Conservation (phyloP, 2,888 invertebrate species). For the Maniola hyperantus region DNA sequence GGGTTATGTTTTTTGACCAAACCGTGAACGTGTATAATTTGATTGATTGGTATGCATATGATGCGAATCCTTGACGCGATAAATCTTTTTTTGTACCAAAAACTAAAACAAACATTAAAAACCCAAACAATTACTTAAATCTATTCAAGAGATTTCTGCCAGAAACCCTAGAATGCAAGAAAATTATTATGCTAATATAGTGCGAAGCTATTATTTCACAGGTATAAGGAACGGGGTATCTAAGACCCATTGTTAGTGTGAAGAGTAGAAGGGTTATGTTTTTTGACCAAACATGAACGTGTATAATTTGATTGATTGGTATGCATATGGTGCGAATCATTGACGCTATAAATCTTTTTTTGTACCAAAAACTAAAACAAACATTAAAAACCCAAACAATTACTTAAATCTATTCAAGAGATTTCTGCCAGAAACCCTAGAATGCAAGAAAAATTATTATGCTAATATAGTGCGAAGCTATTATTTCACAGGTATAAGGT, state of each 20-base stretch:
- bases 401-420: too few species aligned
- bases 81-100: slow-evolving; percentile 21
- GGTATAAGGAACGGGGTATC: slow-evolving; percentile 57
- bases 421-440: too few species aligned
- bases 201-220: slow-evolving; percentile 73
- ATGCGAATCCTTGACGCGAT: slow-evolving; percentile 37
- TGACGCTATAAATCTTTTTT: slow-evolving; percentile 22
- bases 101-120: too few species aligned
- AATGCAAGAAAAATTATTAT: too few species aligned
- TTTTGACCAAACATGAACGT: slow-evolving; percentile 55
- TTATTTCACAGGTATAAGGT: slow-evolving; percentile 74
- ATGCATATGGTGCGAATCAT: slow-evolving; percentile 56
- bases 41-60: slow-evolving; percentile 69
- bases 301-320: slow-evolving; percentile 74
- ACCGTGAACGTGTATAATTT: slow-evolving; percentile 62
- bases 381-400: too few species aligned
- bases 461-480: slow-evolving; percentile 68
- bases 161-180: too few species aligned
- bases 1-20: slow-evolving; percentile 66
- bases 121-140: too few species aligned
- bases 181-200: slow-evolving; percentile 79
- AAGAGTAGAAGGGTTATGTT: slow-evolving; percentile 57
- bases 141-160: too few species aligned
- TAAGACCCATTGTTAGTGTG: slow-evolving; percentile 61
- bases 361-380: too few species aligned